phyloP scores from a whole-genome alignment of 2,797 vertebrate species.

The Brotula barbata region DNA sequence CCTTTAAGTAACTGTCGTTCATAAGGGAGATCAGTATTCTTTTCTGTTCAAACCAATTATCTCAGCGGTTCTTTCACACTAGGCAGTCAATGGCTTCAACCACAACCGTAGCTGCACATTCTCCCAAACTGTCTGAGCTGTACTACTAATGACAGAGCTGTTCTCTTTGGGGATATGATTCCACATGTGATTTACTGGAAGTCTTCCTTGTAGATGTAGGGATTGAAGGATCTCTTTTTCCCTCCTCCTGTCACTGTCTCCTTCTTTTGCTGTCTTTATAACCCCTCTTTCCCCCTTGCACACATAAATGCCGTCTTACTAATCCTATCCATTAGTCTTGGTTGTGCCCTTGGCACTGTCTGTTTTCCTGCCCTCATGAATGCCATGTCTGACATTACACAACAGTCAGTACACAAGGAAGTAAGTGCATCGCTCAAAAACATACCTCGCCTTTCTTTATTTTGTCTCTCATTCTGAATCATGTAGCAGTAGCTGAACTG shows the following conservation, averaged over 20 bases:
- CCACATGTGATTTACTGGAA: not conserved
- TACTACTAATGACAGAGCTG: not conserved
- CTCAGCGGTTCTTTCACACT: not conserved
- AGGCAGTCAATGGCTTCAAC: not conserved
- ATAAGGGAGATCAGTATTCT: not conserved
- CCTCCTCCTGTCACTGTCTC: not conserved
- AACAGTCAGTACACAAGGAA: slow-evolving; percentile 34
- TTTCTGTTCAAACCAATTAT: not conserved
- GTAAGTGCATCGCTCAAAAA: slow-evolving; percentile 15
- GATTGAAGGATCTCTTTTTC: not conserved
- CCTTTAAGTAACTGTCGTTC: too few species aligned
- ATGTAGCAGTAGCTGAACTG: slow-evolving; percentile 21
- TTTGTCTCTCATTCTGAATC: slow-evolving; percentile 4
- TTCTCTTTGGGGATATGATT: not conserved
- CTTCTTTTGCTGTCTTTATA: slow-evolving; percentile 6
- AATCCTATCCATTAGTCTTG: slow-evolving; percentile 38
- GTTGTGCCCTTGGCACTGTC: slow-evolving; percentile 28
- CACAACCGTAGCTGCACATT: not conserved
- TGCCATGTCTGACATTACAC: slow-evolving; percentile 25
- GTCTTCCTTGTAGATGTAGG: not conserved
- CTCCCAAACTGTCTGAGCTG: not conserved
- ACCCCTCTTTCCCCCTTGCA: slow-evolving; percentile 2
- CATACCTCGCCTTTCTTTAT: not conserved
- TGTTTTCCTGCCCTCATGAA: slow-evolving; percentile 22
- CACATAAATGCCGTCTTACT: not conserved